Base-by-base conservation (phyloP, 2,888 invertebrate genomes). In the Crioceris asparagi region DNA sequence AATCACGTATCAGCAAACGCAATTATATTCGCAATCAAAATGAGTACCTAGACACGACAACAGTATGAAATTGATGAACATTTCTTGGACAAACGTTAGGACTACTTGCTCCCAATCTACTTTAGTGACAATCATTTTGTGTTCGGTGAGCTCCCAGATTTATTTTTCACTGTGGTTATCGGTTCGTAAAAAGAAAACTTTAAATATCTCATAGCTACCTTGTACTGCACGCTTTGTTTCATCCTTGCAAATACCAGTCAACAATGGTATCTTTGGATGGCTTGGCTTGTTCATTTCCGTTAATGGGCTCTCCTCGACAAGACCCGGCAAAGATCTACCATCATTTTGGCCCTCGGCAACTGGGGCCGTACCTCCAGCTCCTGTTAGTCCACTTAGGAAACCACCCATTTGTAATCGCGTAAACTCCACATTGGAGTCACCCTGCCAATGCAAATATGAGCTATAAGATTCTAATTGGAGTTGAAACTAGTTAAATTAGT, bases 231-330 rank as follows among this genome's bases (percentile, higher is more conserved):
- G 66, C 2, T 73, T 70, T 0, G 83, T 83, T 63, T 85, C 84
- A 29, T 83, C 78, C 32, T 76, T 77, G 1, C 77, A 74, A 2
- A 82, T 77, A 1, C 85, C 85, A 0, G 79, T 83, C 8, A 85
- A 64, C 43, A 85, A 58, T 0, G 84, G 83, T 11, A 78, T 70
- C 2, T 69, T 67, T 0, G 69, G 69, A 29, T 49, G 46, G 35
- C 69, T 64, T 23, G 71, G 65, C 17, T 66, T 65, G 36, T 69
- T 68, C 33, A 84, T 59, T 2, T 76, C 68, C 16, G 75, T 66
- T 2, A 77, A 65, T 0, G 84, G 82, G 29, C 72, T 64, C 12
- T 72, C 69, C n/a, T 70, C 65, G 2, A 83, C 65, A 12, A 83
- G 60, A 5, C 78, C 74, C 0, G 84, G 84, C 19, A 84, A 58